phyloP scores from a whole-genome alignment of 64 coral and sea anemone species.

The Acropora yongei region DNA sequence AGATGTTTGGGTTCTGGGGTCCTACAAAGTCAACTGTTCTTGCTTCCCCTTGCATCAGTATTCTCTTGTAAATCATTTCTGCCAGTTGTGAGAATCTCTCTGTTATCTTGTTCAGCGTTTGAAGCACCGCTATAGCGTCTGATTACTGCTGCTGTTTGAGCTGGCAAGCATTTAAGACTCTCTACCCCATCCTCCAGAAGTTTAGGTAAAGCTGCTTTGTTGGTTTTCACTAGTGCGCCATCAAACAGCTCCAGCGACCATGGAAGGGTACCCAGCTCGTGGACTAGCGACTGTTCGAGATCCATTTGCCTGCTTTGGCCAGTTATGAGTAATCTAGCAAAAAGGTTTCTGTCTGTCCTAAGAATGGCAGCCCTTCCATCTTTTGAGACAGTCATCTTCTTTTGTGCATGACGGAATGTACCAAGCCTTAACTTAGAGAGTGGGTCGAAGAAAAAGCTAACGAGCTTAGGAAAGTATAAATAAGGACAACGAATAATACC shows the following conservation, averaged over 20 bases:
- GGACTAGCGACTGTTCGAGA: conserved; percentile 35
- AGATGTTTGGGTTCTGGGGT: neutral
- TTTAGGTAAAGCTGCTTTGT: conserved; percentile 66
- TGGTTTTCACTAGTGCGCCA: conserved; percentile 62
- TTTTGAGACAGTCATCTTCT: conserved; percentile 21
- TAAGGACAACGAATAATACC: too few relatives aligned
- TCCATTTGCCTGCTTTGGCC: conserved; percentile 57
- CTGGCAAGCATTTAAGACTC: neutral
- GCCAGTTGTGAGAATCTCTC: too few relatives aligned
- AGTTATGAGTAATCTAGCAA: conserved; percentile 71
- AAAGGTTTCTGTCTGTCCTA: conserved; percentile 70
- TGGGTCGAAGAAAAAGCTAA: conserved; percentile 25
- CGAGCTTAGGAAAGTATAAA: too few relatives aligned
- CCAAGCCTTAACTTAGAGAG: conserved; percentile 9
- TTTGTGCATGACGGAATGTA: conserved; percentile 34
- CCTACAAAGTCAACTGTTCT: neutral
- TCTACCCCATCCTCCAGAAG: conserved; percentile 3
- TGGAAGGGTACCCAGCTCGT: conserved; percentile 59
- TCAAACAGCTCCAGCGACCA: conserved; percentile 69
- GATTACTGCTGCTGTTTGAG: too few relatives aligned
- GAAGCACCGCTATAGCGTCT: neutral
- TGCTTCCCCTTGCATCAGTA: conserved; percentile 2
- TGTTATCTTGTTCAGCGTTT: too few relatives aligned
- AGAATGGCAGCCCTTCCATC: conserved; percentile 41
- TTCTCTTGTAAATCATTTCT: neutral